Percentiles rank a stretch among this genome's conserved stretches.
Evolutionary conservation across 2,113 vertebrate genomes (phyloP).

Genomic region (Nycticorax nycticorax): DNA sequence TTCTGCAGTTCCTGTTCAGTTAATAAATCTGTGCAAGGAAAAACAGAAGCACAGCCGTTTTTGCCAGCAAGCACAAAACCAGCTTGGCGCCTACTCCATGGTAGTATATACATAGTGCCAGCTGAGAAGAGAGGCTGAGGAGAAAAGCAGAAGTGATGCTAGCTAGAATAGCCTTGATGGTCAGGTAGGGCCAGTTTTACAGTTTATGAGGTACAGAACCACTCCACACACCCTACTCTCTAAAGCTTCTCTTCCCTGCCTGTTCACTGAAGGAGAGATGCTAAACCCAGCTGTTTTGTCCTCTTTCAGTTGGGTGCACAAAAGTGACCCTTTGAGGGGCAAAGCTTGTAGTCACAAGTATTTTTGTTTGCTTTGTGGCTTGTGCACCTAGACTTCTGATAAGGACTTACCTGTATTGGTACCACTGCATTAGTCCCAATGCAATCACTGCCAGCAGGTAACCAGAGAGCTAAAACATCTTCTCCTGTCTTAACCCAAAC

Average conservation of each 20-base stretch:
- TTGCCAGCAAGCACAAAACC: constrained; percentile 38
- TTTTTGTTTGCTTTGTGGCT: neutral
- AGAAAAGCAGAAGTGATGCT: neutral
- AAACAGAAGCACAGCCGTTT: neutral
- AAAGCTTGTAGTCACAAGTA: neutral
- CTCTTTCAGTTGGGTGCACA: neutral
- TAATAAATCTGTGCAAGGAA: constrained; percentile 30
- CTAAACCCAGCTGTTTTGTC: neutral
- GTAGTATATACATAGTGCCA: neutral
- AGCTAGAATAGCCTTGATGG: neutral
- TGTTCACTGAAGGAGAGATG: neutral
- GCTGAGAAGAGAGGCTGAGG: neutral
- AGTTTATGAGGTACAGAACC: neutral
- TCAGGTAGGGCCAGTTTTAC: neutral
- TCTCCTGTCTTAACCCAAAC: neutral
- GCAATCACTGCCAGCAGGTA: neutral
- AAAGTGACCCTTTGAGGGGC: neutral
- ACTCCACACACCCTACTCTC: neutral
- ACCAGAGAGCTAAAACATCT: neutral
- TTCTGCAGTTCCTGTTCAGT: constrained; percentile 4
- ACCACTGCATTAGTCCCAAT: neutral
- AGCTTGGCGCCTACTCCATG: neutral
- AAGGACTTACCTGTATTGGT: neutral
- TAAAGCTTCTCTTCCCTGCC: neutral
- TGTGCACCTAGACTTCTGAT: neutral